Base-by-base conservation (phyloP, 2,113 vertebrate genomes). In the Phyllostomus hastatus region DNA sequence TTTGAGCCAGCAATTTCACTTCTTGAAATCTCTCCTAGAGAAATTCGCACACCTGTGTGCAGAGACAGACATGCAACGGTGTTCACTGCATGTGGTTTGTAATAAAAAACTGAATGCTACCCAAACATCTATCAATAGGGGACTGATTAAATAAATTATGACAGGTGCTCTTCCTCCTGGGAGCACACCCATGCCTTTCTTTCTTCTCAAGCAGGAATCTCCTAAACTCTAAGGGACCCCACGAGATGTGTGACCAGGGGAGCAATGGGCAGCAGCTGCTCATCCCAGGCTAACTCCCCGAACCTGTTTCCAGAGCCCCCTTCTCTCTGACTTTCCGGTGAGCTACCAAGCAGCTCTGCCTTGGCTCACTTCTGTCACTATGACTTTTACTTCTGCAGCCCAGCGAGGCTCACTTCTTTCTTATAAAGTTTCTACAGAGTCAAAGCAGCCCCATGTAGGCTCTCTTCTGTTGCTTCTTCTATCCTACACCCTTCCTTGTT, bases 1-100 rank as follows among this genome's bases (percentile, higher is more conserved):
- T 95, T 70, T 22, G 52, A 89, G 57, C 52, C 52, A 92, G 61
- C 48, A 94, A 81, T 75, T 92, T n/a, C 6, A 92, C 91, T 81
- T 86, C 33, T 79, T 89, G 57, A 85, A 92, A 85, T 69, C 31
- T 89, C 48, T 66, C 48, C 61, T 57, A 67, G 35, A 92, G 95
- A 85, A 80, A 91, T 78, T 69, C 67, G 92, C 26, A 72, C 22
- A 52, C 61, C 52, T 96, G 41, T 91, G 78, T 85, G 10, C 16
- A 78, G 46, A 66, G 17, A 91, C 16, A 94, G 46, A 88, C 1
- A 9, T 80, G 52, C n/a, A 41, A 64, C 9, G 19, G 38, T 75
- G 24, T 73, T 72, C 48, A 75, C 28, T 79, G 20, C 64, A 52
- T 43, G 41, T 35, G 38, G 52, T 81, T 57, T 81, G 78, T 59